phyloP scores from a whole-genome alignment of 2,797 vertebrate genomes.

The Sebastes aleutianus region DNA sequence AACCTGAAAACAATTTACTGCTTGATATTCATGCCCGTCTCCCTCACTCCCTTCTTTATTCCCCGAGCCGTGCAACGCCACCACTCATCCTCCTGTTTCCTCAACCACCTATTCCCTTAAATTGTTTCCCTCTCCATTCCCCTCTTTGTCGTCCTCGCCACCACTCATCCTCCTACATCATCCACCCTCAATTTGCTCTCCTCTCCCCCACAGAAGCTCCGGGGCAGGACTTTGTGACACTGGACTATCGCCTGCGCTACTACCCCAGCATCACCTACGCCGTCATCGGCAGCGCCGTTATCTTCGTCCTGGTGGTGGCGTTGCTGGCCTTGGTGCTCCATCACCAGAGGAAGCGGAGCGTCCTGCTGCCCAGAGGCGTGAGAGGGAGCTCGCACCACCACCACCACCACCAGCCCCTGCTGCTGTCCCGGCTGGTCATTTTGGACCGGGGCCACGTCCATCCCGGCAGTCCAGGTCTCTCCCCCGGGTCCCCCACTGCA shows the following conservation, averaged over 20 bases:
- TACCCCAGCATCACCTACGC: slow-evolving; percentile 97
- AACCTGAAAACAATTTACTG: slow-evolving; percentile 48
- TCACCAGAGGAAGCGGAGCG: slow-evolving; percentile 94
- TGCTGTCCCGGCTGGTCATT: slow-evolving; percentile 94
- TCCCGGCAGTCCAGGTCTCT: slow-evolving; percentile 82
- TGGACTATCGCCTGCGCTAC: slow-evolving; percentile 92
- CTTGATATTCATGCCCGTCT: slow-evolving; percentile 46
- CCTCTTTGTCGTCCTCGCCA: not conserved
- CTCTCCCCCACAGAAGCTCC: slow-evolving; percentile 84
- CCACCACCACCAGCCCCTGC: slow-evolving; percentile 92
- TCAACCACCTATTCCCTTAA: slow-evolving; percentile 5
- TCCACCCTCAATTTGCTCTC: not conserved
- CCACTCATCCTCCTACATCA: not conserved
- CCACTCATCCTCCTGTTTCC: slow-evolving; percentile 13
- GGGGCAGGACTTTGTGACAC: slow-evolving; percentile 91
- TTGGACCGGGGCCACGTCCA: slow-evolving; percentile 90
- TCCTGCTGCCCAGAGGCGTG: slow-evolving; percentile 85
- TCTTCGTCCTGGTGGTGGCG: slow-evolving; percentile 95
- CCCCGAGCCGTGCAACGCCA: slow-evolving; percentile 15
- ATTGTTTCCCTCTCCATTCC: not conserved
- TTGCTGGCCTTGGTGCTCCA: slow-evolving; percentile 92
- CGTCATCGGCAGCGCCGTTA: slow-evolving; percentile 94
- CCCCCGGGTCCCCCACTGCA: slow-evolving; percentile 77
- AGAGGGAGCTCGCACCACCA: slow-evolving; percentile 84
- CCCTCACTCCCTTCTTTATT: slow-evolving; percentile 11